phyloP scores from a whole-genome alignment of 2,797 vertebrate genomes.

The Coendou prehensilis region DNA sequence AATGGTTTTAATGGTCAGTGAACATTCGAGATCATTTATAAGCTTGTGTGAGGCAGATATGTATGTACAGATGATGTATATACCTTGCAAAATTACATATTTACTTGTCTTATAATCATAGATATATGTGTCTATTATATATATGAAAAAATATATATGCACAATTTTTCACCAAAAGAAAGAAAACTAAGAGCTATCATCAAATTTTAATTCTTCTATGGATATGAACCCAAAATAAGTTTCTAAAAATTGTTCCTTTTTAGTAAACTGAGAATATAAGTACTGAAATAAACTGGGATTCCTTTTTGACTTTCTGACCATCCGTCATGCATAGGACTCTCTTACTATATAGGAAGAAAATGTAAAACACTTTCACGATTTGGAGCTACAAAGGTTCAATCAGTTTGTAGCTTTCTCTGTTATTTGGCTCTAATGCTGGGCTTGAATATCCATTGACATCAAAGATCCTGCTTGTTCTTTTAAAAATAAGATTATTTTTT shows the following conservation, averaged over 20 bases:
- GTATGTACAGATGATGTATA: neutral
- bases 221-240: neutral
- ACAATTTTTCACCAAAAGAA: neutral
- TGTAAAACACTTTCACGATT: neutral
- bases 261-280: slow-evolving; percentile 20
- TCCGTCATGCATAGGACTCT: neutral
- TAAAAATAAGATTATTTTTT: neutral
- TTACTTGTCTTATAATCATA: neutral
- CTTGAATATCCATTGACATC: neutral
- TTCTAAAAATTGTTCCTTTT: neutral
- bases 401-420: neutral
- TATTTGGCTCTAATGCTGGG: neutral
- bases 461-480: neutral
- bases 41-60: neutral
- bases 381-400: neutral
- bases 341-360: slow-evolving; percentile 14
- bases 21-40: neutral
- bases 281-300: neutral
- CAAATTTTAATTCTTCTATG: slow-evolving; percentile 4
- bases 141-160: too few relatives aligned
- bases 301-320: slow-evolving; percentile 8
- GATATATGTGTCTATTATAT: neutral
- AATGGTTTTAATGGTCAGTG: neutral
- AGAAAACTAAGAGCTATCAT: neutral
- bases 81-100: neutral